Evolutionary conservation across 2,888 invertebrate genomes (phyloP).

Genomic region (Luperina testacea): DNA sequence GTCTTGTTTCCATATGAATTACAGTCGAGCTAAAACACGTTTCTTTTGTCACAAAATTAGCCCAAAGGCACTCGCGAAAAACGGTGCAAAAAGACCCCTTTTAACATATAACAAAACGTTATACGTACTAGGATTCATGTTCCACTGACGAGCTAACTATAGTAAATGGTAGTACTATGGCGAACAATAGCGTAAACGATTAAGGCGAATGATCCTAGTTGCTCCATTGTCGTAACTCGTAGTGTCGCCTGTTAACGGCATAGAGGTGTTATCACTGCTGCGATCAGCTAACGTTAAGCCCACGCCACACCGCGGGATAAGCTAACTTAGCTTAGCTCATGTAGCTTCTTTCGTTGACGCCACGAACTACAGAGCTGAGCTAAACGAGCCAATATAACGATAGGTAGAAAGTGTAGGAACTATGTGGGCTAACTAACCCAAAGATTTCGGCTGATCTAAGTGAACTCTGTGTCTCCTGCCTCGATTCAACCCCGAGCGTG

Average conservation of each 20-base stretch:
- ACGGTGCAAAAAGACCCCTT: not conserved
- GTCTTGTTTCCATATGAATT: slow-evolving; percentile 25
- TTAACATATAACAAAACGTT: not conserved
- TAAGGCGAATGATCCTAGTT: slow-evolving; percentile 49
- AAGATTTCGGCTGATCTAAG: not conserved
- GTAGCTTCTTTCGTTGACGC: not conserved
- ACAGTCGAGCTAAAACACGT: not conserved
- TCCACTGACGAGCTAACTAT: not conserved
- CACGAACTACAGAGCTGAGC: too few relatives aligned
- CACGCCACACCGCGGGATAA: not conserved
- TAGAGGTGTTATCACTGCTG: slow-evolving; percentile 24
- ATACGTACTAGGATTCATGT: not conserved
- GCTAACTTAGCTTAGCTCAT: not conserved
- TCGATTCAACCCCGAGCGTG: not conserved
- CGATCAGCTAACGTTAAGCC: slow-evolving; percentile 21
- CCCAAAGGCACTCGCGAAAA: not conserved
- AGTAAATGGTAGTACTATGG: slow-evolving; percentile 17
- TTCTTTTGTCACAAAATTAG: slow-evolving; percentile 10
- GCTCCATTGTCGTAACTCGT: slow-evolving; percentile 35
- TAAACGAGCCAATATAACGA: too few relatives aligned
- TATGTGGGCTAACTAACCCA: not conserved
- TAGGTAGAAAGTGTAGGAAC: not conserved
- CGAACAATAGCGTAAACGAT: slow-evolving; percentile 46
- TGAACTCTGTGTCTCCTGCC: not conserved
- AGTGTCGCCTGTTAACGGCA: slow-evolving; percentile 25